Evolutionary conservation across 2,888 invertebrate species (phyloP), one percentile per base, ranked within the genome.

Genomic region (Rotaria macrura): DNA sequence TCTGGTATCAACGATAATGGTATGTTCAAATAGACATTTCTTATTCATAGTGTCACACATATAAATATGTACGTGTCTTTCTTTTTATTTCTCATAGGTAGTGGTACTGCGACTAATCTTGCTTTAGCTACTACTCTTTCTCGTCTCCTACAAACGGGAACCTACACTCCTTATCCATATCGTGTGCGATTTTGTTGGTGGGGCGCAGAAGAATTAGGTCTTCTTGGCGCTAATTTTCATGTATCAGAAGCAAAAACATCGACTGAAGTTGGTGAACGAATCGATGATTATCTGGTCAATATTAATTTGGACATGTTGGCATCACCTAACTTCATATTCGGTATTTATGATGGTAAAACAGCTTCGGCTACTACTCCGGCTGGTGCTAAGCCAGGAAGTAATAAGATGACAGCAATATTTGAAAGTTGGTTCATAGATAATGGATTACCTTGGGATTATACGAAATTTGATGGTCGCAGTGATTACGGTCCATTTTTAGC

Each of bases 401-500:
- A n/a, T 5, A 79, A 79, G 20, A 40, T 43, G n/a, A 43, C 43
- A 43, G n/a, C 40, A 3, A 43, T 79, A 79, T 79, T 79, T 79
- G 25, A 25, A 79, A 14, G 1, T 40, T 79, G n/a, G 25, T 79
- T 79, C 6, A 4, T 2, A 12, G 5, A 43, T 3, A 79, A 79
- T 79, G 43, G n/a, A n/a, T 79, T 40, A 25, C 79, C 79, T 1
- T 43, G 79, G 43, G 40, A 40, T n/a, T 12, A 40, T 43, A 43
- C 43, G 17, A 14, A 2, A 14, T 79, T 79, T n/a, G 79, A 79
- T 79, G 79, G 79, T 79, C 79, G 79, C 14, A 79, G 79, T 79
- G 79, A 79, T 79, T 79, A 79, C 25, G 79, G 79, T 20, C 79
- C 79, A 43, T 79, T 79, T 43, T 79, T 79, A 79, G 43, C 43